Base-by-base conservation (phyloP, 2,888 invertebrate genomes). In the Drosophila subquinaria region DNA sequence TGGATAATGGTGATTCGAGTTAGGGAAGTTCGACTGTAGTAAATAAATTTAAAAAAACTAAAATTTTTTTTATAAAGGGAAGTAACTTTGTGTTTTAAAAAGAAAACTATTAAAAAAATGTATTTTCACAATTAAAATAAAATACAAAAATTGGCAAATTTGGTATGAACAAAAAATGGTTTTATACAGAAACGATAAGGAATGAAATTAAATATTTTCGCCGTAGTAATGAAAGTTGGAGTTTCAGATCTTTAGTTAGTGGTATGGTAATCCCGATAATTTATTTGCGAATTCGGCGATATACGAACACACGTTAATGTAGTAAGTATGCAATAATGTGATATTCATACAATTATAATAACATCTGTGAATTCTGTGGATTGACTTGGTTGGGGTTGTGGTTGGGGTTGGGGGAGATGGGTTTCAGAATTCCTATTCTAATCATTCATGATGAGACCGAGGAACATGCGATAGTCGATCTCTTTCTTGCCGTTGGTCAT, bases 381-480 rank as follows among this genome's bases (percentile, higher is more conserved):
- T 38, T 36, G 13, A 36, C 13, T 36, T 36, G 5, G 36, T 27
- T 6, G 27, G 20, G 20, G 20, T 3, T 23, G 23, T 1, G 23
- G 23, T 23, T 23, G 23, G 8, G 8, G 5, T 27, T 27, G 27
- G 8, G 30, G 8, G 30, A 27, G 30, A 30, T 27, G 36, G 13
- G 2, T 6, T 27, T 13, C 30, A 3, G 8, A 10, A 4, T 4
- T 20, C 6, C 53, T 43, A 10, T 40, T 20, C 42, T 20, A 65
- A 3, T 69, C 68, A 17, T 69, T 61, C 74, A 75, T 75, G 2
- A 75, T 74, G n/a, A 55, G 23, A 0, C 57, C 43, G n/a, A 75
- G 36, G n/a, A 75, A 75, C 1, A 17, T 23, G 0, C 65, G 61
- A 38, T 74, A 75, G 17, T 66, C 47, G 23, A 75, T 27, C 1